Percentiles rank a stretch among this genome's conserved stretches.
Evolutionary conservation across 2,113 vertebrate genomes (phyloP).

Genomic region (Eudyptes chrysolophus): DNA sequence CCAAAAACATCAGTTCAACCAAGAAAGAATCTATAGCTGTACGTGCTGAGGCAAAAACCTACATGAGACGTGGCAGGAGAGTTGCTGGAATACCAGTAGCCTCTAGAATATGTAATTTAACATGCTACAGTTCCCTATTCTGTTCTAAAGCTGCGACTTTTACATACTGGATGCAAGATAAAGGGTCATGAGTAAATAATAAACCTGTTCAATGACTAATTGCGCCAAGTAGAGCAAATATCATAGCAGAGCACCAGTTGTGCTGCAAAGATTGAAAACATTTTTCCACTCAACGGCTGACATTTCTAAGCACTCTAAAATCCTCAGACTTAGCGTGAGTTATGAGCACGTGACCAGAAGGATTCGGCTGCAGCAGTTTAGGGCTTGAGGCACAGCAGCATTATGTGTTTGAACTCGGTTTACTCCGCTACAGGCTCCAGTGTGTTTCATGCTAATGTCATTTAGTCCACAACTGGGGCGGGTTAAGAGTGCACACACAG

Average conservation of each 20-base stretch:
- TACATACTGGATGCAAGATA: background rate
- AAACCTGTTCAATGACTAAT: background rate
- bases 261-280: background rate
- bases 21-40: background rate
- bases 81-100: background rate
- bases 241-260: background rate
- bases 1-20: background rate
- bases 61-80: background rate
- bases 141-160: background rate
- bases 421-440: background rate
- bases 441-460: background rate
- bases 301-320: background rate
- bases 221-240: background rate
- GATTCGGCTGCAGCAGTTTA: background rate
- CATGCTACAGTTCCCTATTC: rapidly evolving
- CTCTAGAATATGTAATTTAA: background rate
- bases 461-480: background rate
- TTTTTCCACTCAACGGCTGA: background rate
- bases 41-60: background rate
- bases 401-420: background rate
- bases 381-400: background rate
- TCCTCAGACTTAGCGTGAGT: background rate
- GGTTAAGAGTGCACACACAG: background rate
- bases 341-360: background rate
- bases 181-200: background rate